Evolutionary conservation across 2,888 invertebrate species (phyloP), one percentile per base, ranked within the genome.

Genomic region (Sicus ferrugineus): DNA sequence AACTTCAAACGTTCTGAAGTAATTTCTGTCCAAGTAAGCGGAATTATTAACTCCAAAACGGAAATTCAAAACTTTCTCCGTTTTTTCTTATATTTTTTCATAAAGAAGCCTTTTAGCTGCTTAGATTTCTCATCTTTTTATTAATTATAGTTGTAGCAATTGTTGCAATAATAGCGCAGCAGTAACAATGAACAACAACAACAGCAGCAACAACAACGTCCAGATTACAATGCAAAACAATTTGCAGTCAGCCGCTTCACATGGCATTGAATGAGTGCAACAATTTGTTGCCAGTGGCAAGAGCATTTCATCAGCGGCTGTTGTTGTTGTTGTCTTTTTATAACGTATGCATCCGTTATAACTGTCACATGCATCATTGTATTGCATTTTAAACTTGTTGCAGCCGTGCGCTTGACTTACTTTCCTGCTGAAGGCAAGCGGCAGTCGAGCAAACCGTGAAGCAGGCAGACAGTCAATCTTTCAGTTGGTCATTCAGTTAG

Each of bases 361-460:
- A 28, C 54, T 54, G 54, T 54, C 28, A 26, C 9, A 11, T 23
- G 1, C 16, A 4, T 42, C 42, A n/a, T n/a, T 42, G 42, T 42
- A 16, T 42, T 9, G 23, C 26, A 42, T 16, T 48, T 23, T 16
- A 48, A 58, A n/a, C 16, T 28, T 16, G 5, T 9, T n/a, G 48
- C 62, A 62, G 48, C 62, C 48, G 42, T 62, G 62, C 62, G 23
- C 62, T 62, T 62, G 62, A 42, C 46, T 46, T 46, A 62, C 62
- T 42, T 42, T 42, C n/a, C n/a, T n/a, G n/a, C 4, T 42, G 42
- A 42, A 42, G 2, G 16, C 42, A n/a, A 1, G n/a, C 14, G 42
- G 14, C 42, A 42, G 3, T 42, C 2, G n/a, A n/a, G n/a, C n/a
- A n/a, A n/a, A n/a, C n/a, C n/a, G n/a, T n/a, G n/a, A n/a, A n/a